Conservation (phyloP, 2,113 vertebrate species). For the Gopherus flavomarginatus region DNA sequence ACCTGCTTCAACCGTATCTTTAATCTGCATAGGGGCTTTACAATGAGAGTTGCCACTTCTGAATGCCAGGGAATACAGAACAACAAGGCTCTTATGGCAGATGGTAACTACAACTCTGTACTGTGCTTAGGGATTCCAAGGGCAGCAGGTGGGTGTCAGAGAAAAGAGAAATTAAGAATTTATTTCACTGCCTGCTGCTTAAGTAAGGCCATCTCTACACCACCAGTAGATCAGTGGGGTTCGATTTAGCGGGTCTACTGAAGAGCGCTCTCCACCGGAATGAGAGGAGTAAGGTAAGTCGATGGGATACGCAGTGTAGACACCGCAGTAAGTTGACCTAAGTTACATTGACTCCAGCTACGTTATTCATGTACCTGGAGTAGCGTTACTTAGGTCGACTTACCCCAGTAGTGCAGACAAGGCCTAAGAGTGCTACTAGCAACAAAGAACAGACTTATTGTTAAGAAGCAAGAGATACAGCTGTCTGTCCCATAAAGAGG, state of each 20-base stretch:
- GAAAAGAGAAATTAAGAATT: not conserved
- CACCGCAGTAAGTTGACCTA: too few species aligned
- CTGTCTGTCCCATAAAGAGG: not conserved
- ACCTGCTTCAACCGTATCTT: not conserved
- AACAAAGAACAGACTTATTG: not conserved
- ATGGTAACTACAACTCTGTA: not conserved
- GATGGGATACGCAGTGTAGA: too few species aligned
- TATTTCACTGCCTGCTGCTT: not conserved
- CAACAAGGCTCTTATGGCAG: constrained; percentile 6
- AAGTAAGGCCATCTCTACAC: too few species aligned
- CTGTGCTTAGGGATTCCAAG: not conserved
- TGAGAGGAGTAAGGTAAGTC: too few species aligned
- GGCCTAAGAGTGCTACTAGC: not conserved
- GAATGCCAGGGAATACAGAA: not conserved
- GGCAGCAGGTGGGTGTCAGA: not conserved
- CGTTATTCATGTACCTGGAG: too few species aligned
- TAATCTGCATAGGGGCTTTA: not conserved
- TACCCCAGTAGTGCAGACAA: too few species aligned
- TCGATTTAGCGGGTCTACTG: too few species aligned
- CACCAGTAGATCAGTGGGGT: too few species aligned
- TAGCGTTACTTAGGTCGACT: too few species aligned
- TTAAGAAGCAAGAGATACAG: not conserved
- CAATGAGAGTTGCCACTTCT: not conserved
- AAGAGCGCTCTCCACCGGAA: too few species aligned
- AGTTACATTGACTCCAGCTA: too few species aligned